These are phyloP conservation scores for Python bivittatus DNA, from an alignment of 2,113 vertebrate species.

Conservation along the genomic window DNA sequence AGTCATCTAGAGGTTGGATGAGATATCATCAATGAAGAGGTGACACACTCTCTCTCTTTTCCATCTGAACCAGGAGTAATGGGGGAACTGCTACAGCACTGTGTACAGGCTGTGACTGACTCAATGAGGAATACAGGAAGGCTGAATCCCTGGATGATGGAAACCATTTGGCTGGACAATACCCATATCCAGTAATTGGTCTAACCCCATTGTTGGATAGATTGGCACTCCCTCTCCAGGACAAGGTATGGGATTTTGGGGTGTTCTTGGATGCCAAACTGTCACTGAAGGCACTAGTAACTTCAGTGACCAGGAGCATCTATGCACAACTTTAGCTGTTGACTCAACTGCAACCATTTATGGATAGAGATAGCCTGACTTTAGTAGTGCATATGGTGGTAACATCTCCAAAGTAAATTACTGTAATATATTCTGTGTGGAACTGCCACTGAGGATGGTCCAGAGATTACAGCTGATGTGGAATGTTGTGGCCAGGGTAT, in stretches of 20 bases:
- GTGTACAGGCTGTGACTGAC: background rate
- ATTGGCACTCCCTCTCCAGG: background rate
- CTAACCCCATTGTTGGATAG: background rate
- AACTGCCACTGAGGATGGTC: too few species aligned
- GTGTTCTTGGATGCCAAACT: background rate
- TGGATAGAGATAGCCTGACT: too few species aligned
- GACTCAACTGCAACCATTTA: too few species aligned
- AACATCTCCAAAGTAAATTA: too few species aligned
- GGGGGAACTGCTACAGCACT: background rate
- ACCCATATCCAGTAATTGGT: background rate
- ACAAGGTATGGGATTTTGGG: background rate
- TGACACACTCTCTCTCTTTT: background rate
- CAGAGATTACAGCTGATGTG: too few species aligned
- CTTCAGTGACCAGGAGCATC: background rate
- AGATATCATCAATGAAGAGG: background rate
- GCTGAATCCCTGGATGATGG: background rate
- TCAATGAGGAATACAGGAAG: background rate
- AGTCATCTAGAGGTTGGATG: background rate
- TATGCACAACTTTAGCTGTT: background rate
- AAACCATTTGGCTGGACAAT: background rate
- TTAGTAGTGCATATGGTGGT: too few species aligned
- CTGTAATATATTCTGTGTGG: too few species aligned
- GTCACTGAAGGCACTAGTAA: background rate
- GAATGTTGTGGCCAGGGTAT: too few species aligned
- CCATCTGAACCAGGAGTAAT: background rate